These are phyloP conservation scores for Philhelius pedissequus DNA, from an alignment of 2,888 invertebrate species.

Conservation along the genomic window DNA sequence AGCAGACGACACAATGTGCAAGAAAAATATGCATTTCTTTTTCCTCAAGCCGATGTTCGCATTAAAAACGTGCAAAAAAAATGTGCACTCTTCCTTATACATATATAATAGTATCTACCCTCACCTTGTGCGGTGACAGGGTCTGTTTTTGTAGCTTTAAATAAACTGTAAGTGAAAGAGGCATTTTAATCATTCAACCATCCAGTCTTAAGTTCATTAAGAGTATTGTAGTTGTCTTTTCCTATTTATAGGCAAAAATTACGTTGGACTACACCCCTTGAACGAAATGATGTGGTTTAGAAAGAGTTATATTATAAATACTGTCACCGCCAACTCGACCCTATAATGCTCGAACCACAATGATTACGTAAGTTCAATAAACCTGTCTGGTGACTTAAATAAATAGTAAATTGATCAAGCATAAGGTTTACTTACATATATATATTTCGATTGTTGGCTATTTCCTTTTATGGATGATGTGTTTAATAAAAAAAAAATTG, in stretches of 20 bases:
- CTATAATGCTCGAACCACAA: neutral
- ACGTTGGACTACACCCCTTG: neutral
- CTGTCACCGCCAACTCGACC: neutral
- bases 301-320: neutral
- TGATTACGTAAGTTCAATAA: slow-evolving; percentile 20
- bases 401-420: slow-evolving; percentile 14
- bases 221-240: no score
- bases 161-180: neutral
- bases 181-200: slow-evolving; percentile 41
- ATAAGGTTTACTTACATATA: no score
- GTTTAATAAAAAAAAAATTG: neutral
- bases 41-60: neutral
- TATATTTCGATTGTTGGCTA: no score
- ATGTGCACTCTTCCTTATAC: neutral
- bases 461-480: neutral
- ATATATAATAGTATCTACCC: neutral
- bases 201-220: neutral
- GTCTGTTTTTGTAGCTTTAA: neutral
- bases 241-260: neutral
- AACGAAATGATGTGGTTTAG: neutral
- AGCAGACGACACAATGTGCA: slow-evolving; percentile 3
- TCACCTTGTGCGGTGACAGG: slow-evolving; percentile 26
- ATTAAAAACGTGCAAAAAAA: neutral
- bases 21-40: neutral
- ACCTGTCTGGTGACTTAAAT: slow-evolving; percentile 12